Evolutionary conservation across 2,797 vertebrate genomes (phyloP).

Genomic region (Poecilia gillii): DNA sequence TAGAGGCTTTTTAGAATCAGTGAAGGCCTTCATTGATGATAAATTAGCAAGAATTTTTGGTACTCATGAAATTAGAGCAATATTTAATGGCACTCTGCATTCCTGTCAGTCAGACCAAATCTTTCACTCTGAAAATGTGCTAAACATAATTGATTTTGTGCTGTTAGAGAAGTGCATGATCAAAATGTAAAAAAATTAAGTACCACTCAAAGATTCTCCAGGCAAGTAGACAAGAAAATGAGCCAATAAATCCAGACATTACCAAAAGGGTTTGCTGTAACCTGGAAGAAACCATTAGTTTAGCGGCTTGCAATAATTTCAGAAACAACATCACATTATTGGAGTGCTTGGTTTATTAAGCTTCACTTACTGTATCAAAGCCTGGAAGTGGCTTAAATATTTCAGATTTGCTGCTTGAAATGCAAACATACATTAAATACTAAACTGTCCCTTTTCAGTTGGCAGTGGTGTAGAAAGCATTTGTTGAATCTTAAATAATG

Average conservation of each 20-base stretch:
- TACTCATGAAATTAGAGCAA: not conserved
- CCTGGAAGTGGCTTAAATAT: not conserved
- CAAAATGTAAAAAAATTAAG: slow-evolving; percentile 20
- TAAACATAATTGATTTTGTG: slow-evolving; percentile 36
- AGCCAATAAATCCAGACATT: not conserved
- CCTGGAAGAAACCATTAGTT: not conserved
- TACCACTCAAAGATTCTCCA: not conserved
- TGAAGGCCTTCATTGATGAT: slow-evolving; percentile 7
- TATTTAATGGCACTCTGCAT: slow-evolving; percentile 7
- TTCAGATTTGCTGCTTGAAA: not conserved
- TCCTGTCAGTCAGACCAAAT: slow-evolving; percentile 17
- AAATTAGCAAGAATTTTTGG: slow-evolving; percentile 3
- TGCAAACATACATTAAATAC: not conserved
- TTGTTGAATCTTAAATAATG: slow-evolving; percentile 9
- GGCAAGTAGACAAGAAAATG: slow-evolving; percentile 3
- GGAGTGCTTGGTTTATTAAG: not conserved
- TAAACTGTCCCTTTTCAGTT: not conserved
- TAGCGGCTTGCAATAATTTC: not conserved
- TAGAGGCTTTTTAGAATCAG: not conserved
- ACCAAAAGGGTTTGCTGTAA: not conserved
- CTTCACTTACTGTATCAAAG: not conserved
- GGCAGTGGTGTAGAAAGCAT: not conserved
- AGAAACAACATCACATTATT: slow-evolving; percentile 4
- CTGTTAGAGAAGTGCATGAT: slow-evolving; percentile 7
- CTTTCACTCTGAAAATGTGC: slow-evolving; percentile 12